phyloP scores from a whole-genome alignment of 2,797 vertebrate species.

The Dendrocincla tyrannina region DNA sequence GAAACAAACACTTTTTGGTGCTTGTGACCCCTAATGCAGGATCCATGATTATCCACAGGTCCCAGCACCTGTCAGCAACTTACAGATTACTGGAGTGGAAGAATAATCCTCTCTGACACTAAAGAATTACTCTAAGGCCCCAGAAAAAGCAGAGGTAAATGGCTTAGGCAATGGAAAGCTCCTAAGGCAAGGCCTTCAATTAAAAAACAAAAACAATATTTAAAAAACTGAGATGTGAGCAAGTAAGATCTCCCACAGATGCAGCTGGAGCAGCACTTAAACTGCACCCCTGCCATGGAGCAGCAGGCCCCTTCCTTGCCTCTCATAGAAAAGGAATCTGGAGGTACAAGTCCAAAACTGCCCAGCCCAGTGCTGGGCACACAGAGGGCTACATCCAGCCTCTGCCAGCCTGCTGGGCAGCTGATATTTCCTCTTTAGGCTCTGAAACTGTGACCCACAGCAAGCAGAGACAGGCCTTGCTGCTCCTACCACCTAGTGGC shows the following conservation, averaged over 20 bases:
- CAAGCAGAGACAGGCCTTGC: neutral
- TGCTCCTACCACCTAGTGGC: slow-evolving; percentile 64
- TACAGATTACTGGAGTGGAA: neutral
- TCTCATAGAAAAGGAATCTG: neutral
- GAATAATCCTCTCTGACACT: slow-evolving; percentile 6
- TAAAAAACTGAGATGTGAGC: neutral
- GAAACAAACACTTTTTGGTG: neutral
- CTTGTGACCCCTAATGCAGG: neutral
- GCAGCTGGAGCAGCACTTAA: neutral
- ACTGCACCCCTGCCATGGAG: neutral
- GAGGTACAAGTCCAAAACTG: neutral
- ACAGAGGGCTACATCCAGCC: neutral
- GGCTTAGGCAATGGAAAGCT: neutral
- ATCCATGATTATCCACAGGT: neutral
- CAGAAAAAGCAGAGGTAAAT: slow-evolving; percentile 8
- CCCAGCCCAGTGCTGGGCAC: neutral
- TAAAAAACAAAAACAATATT: neutral
- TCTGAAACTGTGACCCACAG: neutral
- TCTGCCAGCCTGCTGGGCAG: neutral
- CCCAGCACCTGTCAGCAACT: slow-evolving; percentile 17
- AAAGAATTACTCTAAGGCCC: neutral
- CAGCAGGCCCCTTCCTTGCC: neutral
- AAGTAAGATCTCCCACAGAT: neutral
- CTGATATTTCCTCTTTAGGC: neutral
- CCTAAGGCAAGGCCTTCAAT: neutral